Percentiles rank a stretch among this genome's conserved stretches.
These are phyloP conservation scores for Omphaloscelis lunosa DNA, from an alignment of 2,888 invertebrate genomes.

Conservation along the genomic window DNA sequence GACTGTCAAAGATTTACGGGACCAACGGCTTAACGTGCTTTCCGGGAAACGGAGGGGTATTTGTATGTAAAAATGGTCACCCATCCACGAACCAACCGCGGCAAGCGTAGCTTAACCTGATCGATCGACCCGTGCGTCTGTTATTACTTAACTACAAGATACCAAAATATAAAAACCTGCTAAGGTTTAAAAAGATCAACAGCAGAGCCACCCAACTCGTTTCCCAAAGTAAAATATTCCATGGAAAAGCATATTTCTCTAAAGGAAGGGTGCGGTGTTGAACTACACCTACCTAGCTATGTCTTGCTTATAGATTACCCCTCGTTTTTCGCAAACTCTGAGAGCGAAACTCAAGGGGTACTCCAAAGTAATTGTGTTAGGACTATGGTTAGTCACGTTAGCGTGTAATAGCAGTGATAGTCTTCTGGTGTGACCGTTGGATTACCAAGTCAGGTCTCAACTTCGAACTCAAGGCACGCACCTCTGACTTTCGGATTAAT, in stretches of 20 bases:
- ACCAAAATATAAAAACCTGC: background rate
- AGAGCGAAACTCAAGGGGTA: conserved; percentile 9
- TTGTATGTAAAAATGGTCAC: too few relatives aligned
- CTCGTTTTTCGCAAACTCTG: conserved; percentile 12
- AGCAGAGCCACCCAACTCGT: background rate
- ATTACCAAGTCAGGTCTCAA: too few relatives aligned
- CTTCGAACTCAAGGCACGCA: too few relatives aligned
- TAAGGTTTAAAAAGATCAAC: conserved; percentile 18
- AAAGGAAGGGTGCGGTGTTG: conserved; percentile 22
- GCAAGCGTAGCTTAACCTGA: too few relatives aligned
- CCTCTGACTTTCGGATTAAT: too few relatives aligned
- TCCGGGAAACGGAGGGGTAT: too few relatives aligned
- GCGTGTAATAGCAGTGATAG: background rate
- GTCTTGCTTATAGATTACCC: conserved; percentile 4
- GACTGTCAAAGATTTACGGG: too few relatives aligned
- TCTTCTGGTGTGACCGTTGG: too few relatives aligned
- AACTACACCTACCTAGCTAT: background rate
- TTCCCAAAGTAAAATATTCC: conserved; percentile 28
- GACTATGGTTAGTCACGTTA: conserved; percentile 6
- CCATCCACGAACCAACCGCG: too few relatives aligned
- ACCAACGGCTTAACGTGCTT: too few relatives aligned
- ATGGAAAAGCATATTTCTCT: conserved; percentile 14
- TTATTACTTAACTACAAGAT: too few relatives aligned
- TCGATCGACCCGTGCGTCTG: too few relatives aligned
- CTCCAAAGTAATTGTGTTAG: conserved; percentile 37